Base-by-base conservation (phyloP, 2,113 vertebrate genomes). In the Hemibagrus wyckioides region DNA sequence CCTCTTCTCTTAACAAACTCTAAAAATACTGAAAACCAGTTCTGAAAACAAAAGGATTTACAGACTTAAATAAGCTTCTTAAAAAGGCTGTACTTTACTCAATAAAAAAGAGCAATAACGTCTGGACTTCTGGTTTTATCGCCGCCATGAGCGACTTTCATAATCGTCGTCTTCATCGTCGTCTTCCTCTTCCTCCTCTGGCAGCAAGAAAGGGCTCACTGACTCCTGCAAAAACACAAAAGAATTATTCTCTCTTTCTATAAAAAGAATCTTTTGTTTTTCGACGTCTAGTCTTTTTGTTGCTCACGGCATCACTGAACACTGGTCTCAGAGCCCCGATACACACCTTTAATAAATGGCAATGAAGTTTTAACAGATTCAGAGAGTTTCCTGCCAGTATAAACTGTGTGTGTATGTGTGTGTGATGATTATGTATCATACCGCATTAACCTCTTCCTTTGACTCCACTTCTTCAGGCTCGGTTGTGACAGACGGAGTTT, bases 161-260 rank as follows among this genome's bases (percentile, higher is more conserved):
- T 97, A 96, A 91, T 99, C 97, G 61, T 99, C 97, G 85, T 99
- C 98, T 10, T 99, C 98, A 0, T 99, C 98, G 0, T 99, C 98
- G 23, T 99, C 98, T 88, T 99, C 97, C 93, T 99, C 98, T 86
- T 95, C 95, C 48, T 97, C 96, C 91, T 97, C 97, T 52, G 96
- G 97, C 86, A 97, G 95, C 94, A 98, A 95, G 92, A 96, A 96
- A 67, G 97, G 95, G 86, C 96, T 96, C 80, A 95, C 96, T 48
- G 97, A 96, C 93, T 98, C 97, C 98, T 99, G 90, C 87, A 88
- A 23, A 90, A 82, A 73, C 1, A 41, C 63, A 33, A 85, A 28
- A 50, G 6, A 10, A 52, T 54, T 33, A 79, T 33, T 48, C 28
- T 75, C 2, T 41, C 23, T 36, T 19, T 69, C 6, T 9, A 1